These are phyloP conservation scores for Oxygymnocypris stewartii DNA, from an alignment of 2,113 vertebrate species.

Conservation along the genomic window DNA sequence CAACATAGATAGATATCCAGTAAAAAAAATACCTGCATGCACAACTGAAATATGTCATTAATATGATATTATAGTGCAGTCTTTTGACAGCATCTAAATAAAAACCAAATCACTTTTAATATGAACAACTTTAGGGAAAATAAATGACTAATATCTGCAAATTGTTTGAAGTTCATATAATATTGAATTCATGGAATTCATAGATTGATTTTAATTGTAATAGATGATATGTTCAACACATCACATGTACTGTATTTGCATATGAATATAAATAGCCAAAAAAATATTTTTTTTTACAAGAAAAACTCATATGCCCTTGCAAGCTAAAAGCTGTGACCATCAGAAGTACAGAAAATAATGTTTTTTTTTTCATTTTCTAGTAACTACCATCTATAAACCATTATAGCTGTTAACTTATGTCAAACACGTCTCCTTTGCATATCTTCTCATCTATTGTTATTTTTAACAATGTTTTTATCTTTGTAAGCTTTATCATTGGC, in stretches of 20 bases:
- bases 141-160: too few relatives aligned
- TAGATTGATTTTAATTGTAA: not conserved
- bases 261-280: not conserved
- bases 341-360: not conserved
- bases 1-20: too few relatives aligned
- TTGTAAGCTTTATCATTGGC: not conserved
- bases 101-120: too few relatives aligned
- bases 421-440: not conserved
- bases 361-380: not conserved
- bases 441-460: slow-evolving; percentile 9
- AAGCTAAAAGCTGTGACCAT: not conserved
- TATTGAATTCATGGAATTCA: not conserved
- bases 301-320: not conserved
- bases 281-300: not conserved
- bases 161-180: too few relatives aligned
- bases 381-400: not conserved
- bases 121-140: too few relatives aligned
- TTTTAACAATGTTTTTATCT: not conserved
- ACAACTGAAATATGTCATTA: not conserved
- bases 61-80: not conserved
- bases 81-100: too few relatives aligned
- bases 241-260: not conserved
- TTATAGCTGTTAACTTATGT: not conserved
- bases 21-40: not conserved
- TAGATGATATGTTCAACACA: not conserved